These are phyloP conservation scores for Dicyrtomina minuta DNA, from an alignment of 2,888 invertebrate species.

Conservation along the genomic window DNA sequence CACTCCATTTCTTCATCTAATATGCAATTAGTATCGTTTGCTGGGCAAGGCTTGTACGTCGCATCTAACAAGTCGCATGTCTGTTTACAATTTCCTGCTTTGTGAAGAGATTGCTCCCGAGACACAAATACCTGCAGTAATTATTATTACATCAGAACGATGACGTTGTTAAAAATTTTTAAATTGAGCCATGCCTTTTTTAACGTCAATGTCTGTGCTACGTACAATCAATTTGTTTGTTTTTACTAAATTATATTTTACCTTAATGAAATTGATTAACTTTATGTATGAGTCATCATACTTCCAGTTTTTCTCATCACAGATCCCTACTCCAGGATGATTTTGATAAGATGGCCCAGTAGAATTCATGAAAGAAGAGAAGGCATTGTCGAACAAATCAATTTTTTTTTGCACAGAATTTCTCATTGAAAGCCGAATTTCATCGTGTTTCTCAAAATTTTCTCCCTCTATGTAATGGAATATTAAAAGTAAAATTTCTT, in stretches of 20 bases:
- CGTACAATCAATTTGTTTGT: no score
- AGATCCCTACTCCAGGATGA: constrained; percentile 25
- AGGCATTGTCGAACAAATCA: constrained; percentile 35
- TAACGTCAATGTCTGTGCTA: no score
- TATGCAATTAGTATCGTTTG: constrained; percentile 33
- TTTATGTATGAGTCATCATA: constrained; percentile 23
- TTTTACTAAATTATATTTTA: constrained; percentile 1
- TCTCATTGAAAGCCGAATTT: not conserved
- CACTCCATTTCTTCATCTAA: constrained; percentile 32
- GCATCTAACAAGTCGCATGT: constrained; percentile 35
- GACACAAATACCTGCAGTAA: constrained; percentile 31
- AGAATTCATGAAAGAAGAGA: constrained; percentile 6
- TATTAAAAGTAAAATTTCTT: no score
- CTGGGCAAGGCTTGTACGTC: constrained; percentile 25
- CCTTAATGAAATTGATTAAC: constrained; percentile 36
- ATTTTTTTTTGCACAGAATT: constrained; percentile 17
- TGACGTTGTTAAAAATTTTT: no score
- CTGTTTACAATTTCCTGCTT: constrained; percentile 32
- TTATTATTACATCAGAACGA: not conserved
- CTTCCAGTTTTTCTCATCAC: constrained; percentile 21
- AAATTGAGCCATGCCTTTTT: no score
- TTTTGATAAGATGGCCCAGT: constrained; percentile 25
- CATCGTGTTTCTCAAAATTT: not conserved
- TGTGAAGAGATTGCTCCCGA: constrained; percentile 27
- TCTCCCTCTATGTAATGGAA: no score